Conservation (phyloP, 2,797 vertebrate species). For the Coluber constrictor region DNA sequence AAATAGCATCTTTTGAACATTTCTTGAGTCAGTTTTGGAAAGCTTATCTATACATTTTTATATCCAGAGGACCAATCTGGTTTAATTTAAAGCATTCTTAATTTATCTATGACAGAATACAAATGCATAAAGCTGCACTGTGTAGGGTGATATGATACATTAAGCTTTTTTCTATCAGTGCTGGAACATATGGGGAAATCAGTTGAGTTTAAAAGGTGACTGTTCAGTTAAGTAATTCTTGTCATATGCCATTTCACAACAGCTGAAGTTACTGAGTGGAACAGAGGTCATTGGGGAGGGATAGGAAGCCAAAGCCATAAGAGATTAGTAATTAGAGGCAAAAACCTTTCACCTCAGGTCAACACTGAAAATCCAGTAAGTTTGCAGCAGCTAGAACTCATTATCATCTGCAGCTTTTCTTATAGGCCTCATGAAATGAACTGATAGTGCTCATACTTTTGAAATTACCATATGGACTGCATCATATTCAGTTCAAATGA, state of each 20-base stretch:
- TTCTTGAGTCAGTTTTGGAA: slow-evolving; percentile 27
- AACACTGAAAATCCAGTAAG: slow-evolving; percentile 24
- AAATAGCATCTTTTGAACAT: slow-evolving; percentile 7
- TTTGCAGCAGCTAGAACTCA: slow-evolving; percentile 27
- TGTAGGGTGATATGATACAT: slow-evolving; percentile 1
- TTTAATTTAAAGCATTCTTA: slow-evolving; percentile 26
- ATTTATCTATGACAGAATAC: slow-evolving; percentile 29
- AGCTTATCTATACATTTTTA: slow-evolving; percentile 12
- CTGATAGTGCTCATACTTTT: not conserved
- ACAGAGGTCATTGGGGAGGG: not conserved
- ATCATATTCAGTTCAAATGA: slow-evolving; percentile 8
- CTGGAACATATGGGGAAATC: slow-evolving; percentile 23
- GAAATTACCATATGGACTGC: not conserved
- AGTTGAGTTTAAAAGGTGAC: slow-evolving; percentile 31
- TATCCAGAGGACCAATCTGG: slow-evolving; percentile 14
- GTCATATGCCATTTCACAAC: slow-evolving; percentile 32
- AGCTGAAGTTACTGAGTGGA: slow-evolving; percentile 18
- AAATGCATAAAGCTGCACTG: slow-evolving; percentile 14
- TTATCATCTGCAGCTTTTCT: slow-evolving; percentile 25
- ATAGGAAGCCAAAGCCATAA: not conserved
- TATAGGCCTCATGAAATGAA: slow-evolving; percentile 13
- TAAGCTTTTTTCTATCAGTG: slow-evolving; percentile 24
- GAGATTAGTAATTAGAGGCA: slow-evolving; percentile 34
- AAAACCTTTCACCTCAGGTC: slow-evolving; percentile 33
- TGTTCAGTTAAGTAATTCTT: slow-evolving; percentile 34